Percentiles rank a stretch among this genome's conserved stretches.
Conservation (phyloP, 2,888 invertebrate genomes). For the Acrobasis consociella region DNA sequence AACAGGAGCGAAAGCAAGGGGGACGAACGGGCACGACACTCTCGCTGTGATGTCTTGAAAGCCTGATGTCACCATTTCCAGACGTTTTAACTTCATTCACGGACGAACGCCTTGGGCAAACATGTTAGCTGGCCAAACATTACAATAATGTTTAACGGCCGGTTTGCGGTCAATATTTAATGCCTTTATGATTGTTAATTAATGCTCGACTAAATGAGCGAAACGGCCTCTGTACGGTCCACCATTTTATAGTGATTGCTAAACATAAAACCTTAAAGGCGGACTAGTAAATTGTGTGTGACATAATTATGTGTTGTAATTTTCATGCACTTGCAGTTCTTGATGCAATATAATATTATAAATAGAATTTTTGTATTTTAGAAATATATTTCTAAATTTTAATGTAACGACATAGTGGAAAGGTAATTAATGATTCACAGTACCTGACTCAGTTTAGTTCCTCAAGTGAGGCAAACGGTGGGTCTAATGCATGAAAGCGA, state of each 20-base stretch:
- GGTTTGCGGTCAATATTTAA: constrained; percentile 41
- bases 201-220: constrained; percentile 30
- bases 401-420: no score
- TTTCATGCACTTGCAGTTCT: background rate
- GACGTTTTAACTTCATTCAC: background rate
- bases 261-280: constrained; percentile 3
- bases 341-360: no score
- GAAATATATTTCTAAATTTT: no score
- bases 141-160: constrained; percentile 29
- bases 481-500: no score
- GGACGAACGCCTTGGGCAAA: constrained; percentile 24
- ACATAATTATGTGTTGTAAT: background rate
- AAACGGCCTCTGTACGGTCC: constrained; percentile 6
- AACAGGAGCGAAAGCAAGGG: no score
- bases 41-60: constrained; percentile 10
- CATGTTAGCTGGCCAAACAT: constrained; percentile 32
- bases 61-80: constrained; percentile 11
- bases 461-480: no score
- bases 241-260: background rate
- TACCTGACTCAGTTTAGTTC: no score
- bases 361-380: no score
- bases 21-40: no score
- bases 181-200: constrained; percentile 42
- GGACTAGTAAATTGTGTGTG: background rate
- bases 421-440: no score